Percentiles rank a stretch among this genome's conserved stretches.
Conservation (phyloP, 2,113 vertebrate genomes). For the Leucosticte australis region DNA sequence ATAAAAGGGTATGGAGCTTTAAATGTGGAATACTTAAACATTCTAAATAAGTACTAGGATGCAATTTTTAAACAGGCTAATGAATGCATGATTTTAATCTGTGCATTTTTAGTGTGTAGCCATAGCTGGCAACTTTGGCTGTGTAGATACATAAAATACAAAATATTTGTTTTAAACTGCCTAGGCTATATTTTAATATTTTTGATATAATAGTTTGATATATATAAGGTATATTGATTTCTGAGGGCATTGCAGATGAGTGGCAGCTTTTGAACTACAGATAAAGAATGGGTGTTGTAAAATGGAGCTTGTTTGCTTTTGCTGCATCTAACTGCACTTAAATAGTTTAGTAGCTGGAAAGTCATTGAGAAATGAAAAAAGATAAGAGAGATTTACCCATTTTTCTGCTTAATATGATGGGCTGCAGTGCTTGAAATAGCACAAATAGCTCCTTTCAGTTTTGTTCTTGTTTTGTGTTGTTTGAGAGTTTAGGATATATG, state of each 20-base stretch:
- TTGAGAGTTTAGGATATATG: neutral
- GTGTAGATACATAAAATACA: neutral
- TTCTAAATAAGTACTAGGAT: neutral
- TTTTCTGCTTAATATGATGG: neutral
- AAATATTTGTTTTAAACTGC: neutral
- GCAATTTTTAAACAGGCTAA: neutral
- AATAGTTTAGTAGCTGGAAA: neutral
- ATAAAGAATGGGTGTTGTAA: neutral
- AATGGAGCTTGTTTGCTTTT: neutral
- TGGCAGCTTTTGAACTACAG: neutral
- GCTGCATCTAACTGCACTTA: neutral
- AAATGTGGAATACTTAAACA: neutral
- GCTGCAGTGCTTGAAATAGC: neutral
- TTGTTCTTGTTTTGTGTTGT: neutral
- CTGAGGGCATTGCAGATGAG: neutral
- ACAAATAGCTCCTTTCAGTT: neutral
- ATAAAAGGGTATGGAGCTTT: slow-evolving; percentile 82
- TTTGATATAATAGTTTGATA: neutral
- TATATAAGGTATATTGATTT: neutral
- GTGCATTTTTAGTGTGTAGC: neutral
- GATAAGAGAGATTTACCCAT: neutral
- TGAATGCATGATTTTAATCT: neutral
- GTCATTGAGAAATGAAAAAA: neutral
- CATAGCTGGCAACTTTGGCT: neutral
- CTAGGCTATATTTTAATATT: neutral